Percentiles rank a stretch among this genome's conserved stretches.
phyloP scores from a whole-genome alignment of 2,113 vertebrate species.

The Collichthys lucidus region DNA sequence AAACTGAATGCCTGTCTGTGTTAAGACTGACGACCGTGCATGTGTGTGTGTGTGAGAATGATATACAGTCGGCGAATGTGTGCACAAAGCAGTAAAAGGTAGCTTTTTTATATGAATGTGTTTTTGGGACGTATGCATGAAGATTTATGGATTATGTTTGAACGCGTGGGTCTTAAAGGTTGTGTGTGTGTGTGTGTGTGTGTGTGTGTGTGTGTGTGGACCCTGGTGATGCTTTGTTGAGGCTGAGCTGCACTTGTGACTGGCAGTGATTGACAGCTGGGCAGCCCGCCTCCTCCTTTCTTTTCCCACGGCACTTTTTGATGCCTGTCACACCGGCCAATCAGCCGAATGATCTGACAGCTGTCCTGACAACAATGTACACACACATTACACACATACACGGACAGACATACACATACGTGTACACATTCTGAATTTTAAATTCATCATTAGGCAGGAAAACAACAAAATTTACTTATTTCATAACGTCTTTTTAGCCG shows the following conservation, averaged over 20 bases:
- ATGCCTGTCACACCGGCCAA: conserved; percentile 86
- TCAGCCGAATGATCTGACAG: conserved; percentile 84
- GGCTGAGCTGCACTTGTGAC: conserved; percentile 65
- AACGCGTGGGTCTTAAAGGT: conserved; percentile 29
- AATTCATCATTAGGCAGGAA: not conserved
- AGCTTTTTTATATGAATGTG: conserved; percentile 38
- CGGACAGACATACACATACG: conserved; percentile 44
- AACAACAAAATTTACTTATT: not conserved
- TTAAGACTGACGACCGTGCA: conserved; percentile 65
- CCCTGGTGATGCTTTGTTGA: conserved; percentile 81
- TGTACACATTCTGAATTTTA: not conserved
- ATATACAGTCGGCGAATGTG: conserved; percentile 19
- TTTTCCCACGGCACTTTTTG: conserved; percentile 81
- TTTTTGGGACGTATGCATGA: conserved; percentile 39
- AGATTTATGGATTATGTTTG: conserved; percentile 70
- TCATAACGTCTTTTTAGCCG: conserved; percentile 2
- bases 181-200: conserved; percentile 46
- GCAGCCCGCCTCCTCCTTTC: conserved; percentile 79
- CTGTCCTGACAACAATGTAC: conserved; percentile 46
- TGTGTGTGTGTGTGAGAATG: conserved; percentile 41
- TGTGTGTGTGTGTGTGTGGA: conserved; percentile 47
- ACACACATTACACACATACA: conserved; percentile 30
- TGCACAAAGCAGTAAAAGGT: conserved; percentile 22
- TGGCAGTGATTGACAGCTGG: conserved; percentile 87
- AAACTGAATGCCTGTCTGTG: conserved; percentile 85